These are phyloP conservation scores for Drosophila tanythrix DNA, from an alignment of 2,888 invertebrate genomes.

Conservation along the genomic window DNA sequence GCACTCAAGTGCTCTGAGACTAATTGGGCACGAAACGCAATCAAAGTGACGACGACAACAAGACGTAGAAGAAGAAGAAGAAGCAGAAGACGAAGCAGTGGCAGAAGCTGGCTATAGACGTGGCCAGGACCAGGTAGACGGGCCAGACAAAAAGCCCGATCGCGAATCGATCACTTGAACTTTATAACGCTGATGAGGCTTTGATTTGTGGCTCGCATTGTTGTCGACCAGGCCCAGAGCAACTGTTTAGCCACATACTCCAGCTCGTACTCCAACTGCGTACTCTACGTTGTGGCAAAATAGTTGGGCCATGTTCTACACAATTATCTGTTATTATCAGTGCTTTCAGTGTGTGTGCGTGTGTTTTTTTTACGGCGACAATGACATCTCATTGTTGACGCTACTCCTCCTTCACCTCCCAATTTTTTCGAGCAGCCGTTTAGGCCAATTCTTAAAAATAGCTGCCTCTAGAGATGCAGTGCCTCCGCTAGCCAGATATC, in stretches of 20 bases:
- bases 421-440: constrained; percentile 43
- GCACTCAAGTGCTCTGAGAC: constrained; percentile 85
- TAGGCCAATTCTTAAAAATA: constrained; percentile 78
- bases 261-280: constrained; percentile 15
- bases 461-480: constrained; percentile 65
- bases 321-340: constrained; percentile 84
- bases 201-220: constrained; percentile 66
- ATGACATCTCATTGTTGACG: constrained; percentile 70
- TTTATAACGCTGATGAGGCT: constrained; percentile 78
- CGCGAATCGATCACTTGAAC: constrained; percentile 76
- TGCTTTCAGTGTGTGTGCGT: constrained; percentile 49
- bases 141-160: constrained; percentile 13
- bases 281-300: constrained; percentile 57
- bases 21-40: constrained; percentile 85
- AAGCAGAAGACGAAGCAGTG: too few relatives aligned
- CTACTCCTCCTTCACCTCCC: background rate
- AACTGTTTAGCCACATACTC: constrained; percentile 32
- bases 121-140: constrained; percentile 21
- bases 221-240: constrained; percentile 23
- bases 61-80: constrained; percentile 24
- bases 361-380: constrained; percentile 43
- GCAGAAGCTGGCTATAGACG: constrained; percentile 3
- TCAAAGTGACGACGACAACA: constrained; percentile 79
- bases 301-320: constrained; percentile 83
- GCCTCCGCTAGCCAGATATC: constrained; percentile 5